phyloP scores from a whole-genome alignment of 2,797 vertebrate species.

The Sebastes goodei region DNA sequence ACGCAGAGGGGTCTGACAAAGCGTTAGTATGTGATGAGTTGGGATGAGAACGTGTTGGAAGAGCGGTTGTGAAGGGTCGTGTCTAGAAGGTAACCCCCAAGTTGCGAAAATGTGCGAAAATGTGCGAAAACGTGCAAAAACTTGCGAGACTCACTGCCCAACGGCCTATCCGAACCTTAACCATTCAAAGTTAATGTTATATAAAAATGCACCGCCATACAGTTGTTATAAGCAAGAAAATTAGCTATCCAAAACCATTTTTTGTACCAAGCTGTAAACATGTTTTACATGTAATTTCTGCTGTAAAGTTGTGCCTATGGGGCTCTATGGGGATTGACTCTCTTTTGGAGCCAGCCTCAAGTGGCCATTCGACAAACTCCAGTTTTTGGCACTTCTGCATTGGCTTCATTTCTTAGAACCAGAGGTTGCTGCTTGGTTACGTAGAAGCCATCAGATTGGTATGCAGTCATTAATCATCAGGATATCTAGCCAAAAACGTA shows the following conservation, averaged over 20 bases:
- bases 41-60: too few relatives aligned
- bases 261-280: not conserved
- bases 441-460: not conserved
- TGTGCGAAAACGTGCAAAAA: not conserved
- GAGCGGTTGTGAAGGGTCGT: not conserved
- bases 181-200: not conserved
- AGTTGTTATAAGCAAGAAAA: not conserved
- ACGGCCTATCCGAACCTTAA: not conserved
- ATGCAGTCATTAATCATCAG: conserved; percentile 17
- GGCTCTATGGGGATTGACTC: not conserved
- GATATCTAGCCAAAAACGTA: not conserved
- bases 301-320: too few relatives aligned
- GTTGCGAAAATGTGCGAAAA: not conserved
- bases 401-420: not conserved
- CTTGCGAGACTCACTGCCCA: not conserved
- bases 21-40: too few relatives aligned
- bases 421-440: not conserved
- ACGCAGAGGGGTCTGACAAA: too few relatives aligned
- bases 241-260: not conserved
- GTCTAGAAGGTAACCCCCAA: not conserved
- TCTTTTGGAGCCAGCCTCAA: not conserved
- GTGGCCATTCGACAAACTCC: not conserved
- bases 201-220: not conserved
- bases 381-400: not conserved
- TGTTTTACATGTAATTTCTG: too few relatives aligned